Base-by-base conservation (phyloP, 2,113 vertebrate species). In the Phrynocephalus versicolor region DNA sequence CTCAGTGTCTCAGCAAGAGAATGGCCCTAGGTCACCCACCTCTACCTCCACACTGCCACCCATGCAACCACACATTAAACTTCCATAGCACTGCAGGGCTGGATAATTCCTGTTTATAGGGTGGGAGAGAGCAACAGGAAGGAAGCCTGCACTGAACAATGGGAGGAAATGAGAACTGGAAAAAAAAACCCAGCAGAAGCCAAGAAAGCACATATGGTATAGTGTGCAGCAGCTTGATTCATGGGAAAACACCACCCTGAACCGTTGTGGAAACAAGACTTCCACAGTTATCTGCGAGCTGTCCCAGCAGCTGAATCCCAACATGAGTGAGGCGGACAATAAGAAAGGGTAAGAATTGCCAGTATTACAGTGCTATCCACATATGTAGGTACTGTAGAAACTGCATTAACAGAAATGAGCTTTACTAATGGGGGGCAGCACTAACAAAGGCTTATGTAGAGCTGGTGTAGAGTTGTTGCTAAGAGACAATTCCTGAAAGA, bases 161-260 rank as follows among this genome's bases (percentile, higher is more conserved):
- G 95, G 96, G 81, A 95, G 96, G 96, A 97, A 97, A 94, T 94
- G 95, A 96, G 95, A 94, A 94, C 91, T 95, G 93, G 91, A 88
- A 89, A 25, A 87, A 39, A 89, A 10, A 19, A 37, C 2, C 62
- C 69, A 83, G 91, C 86, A 90, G 87, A 89, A 90, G 91, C 90
- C 87, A 65, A 94, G 91, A 81, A 65, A 91, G 89, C 90, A 85
- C 91, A 92, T 93, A 88, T 84, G 91, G 93, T 89, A 87, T 82
- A 81, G 60, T 41, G 70, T 21, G 30, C 77, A 83, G 88, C 89
- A 79, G 92, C 64, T 2, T 93, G 92, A 91, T 90, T 89, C 88
- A 91, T 86, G 90, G 91, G 92, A 92, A 89, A 89, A 84, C 81
- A 85, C 25, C 88, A 90, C 87, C 85, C 87, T 0, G 0, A 55